Evolutionary conservation across 2,888 invertebrate genomes (phyloP).

Genomic region (Biston betularia): DNA sequence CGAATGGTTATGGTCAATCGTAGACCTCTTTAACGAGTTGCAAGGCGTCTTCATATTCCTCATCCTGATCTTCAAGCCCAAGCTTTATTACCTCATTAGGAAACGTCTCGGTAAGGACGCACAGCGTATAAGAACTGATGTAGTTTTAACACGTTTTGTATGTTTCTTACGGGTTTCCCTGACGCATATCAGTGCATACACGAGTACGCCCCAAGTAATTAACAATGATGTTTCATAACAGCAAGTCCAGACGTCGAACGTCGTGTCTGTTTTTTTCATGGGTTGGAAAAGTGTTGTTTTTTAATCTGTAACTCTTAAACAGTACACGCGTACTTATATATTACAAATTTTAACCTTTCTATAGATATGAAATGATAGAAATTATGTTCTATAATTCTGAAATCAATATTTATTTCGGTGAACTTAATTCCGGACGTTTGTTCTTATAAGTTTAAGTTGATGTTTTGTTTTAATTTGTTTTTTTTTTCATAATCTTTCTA

Average conservation of each 20-base stretch:
- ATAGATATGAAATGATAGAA: too few relatives aligned
- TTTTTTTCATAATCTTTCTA: slow-evolving; percentile 8
- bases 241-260: not conserved
- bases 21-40: slow-evolving; percentile 89
- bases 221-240: not conserved
- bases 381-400: too few relatives aligned
- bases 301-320: too few relatives aligned
- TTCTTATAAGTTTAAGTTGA: not conserved
- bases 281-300: too few relatives aligned
- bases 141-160: not conserved
- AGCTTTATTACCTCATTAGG: slow-evolving; percentile 87
- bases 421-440: not conserved
- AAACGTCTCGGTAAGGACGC: slow-evolving; percentile 81
- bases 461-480: slow-evolving; percentile 14
- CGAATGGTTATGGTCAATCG: slow-evolving; percentile 79
- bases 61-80: slow-evolving; percentile 90
- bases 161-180: slow-evolving; percentile 4
- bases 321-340: too few relatives aligned
- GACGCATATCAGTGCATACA: not conserved
- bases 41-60: slow-evolving; percentile 91
- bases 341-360: too few relatives aligned
- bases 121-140: not conserved
- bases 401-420: too few relatives aligned
- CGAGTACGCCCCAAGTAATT: not conserved
- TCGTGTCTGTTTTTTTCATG: not conserved